These are phyloP conservation scores for Phrynocephalus vlangalii DNA, from an alignment of 2,797 vertebrate genomes.

Conservation along the genomic window DNA sequence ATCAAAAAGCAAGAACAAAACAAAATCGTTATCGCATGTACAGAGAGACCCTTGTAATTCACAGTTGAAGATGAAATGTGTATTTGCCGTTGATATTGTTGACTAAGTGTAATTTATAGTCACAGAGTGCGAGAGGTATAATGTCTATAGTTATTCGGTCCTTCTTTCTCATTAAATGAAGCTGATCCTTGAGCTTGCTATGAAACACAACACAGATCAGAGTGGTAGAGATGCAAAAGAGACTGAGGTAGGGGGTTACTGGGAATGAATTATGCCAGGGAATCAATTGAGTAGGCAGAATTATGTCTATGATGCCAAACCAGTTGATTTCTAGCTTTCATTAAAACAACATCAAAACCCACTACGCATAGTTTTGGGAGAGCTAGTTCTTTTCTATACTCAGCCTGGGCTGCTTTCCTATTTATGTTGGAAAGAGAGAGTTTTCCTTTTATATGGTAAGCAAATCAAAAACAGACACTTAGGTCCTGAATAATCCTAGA, in stretches of 20 bases:
- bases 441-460: not conserved
- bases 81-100: not conserved
- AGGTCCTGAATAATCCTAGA: not conserved
- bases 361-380: not conserved
- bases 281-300: not conserved
- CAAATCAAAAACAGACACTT: not conserved
- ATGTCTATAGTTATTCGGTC: not conserved
- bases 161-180: not conserved
- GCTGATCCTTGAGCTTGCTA: not conserved
- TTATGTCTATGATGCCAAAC: not conserved
- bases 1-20: conserved; percentile 49
- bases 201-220: not conserved
- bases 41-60: not conserved
- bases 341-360: not conserved
- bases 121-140: conserved; percentile 1
- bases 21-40: conserved; percentile 45
- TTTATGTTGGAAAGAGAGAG: not conserved
- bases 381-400: not conserved
- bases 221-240: not conserved
- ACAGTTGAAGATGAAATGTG: conserved; percentile 26
- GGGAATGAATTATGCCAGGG: conserved; percentile 1
- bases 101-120: conserved; percentile 20
- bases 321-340: not conserved
- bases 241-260: not conserved
- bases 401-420: not conserved